Base-by-base conservation (phyloP, 2,113 vertebrate species). In the Ammodytes dubius region DNA sequence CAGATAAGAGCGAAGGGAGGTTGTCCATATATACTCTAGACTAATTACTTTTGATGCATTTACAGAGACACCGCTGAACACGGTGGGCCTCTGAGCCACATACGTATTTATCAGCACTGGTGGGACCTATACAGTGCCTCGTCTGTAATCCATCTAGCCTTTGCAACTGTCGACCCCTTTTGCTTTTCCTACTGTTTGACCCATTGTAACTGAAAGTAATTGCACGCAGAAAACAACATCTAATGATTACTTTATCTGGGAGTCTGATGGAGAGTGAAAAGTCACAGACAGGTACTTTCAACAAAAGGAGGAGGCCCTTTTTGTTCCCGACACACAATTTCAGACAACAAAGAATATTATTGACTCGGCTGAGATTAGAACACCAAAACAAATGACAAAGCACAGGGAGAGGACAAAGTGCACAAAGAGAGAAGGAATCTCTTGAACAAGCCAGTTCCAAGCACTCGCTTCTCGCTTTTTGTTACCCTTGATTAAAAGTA, bases 331-430 rank as follows among this genome's bases (percentile, higher is more conserved):
- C 93, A 92, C 93, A 94, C 94, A 92, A 93, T 95, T 96, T 95
- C 94, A 93, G 89, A 94, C 91, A 89, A 95, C 95, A 95, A 96
- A 96, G 93, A 95, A 95, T 95, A 95, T 95, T 96, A 96, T 96
- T 95, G 95, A 96, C 95, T 94, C 68, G 91, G 90, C 86, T 88
- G 89, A 95, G 95, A 96, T 95, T 95, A 95, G 94, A 95, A 95
- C 93, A 94, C 90, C 91, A 93, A 94, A 95, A 95, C 93, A 95
- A 95, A 95, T 95, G 95, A 95, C 92, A 92, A 92, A 92, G 91
- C 90, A 88, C 78, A 71, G 87, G 73, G 89, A 88, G 84, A 88
- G 92, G 93, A 94, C 94, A 93, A 92, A 94, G 92, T 90, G 89
- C 90, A 93, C 91, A 88, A 85, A 83, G 89, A 88, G 85, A 91